Conservation (phyloP, 1,140 invertebrate genomes). For the Archivesica marissinica region DNA sequence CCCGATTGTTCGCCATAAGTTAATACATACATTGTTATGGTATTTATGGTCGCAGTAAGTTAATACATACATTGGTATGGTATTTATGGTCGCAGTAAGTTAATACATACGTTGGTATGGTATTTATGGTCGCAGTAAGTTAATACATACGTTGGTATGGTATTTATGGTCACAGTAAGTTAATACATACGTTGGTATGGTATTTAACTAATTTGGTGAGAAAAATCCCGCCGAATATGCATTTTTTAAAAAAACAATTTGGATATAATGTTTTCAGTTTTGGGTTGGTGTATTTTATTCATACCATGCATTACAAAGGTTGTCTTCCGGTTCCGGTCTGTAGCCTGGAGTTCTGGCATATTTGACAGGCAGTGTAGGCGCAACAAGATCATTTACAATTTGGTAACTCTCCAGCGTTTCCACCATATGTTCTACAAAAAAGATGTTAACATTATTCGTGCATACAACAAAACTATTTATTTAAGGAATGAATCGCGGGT, state of each 20-base stretch:
- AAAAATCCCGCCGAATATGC: neutral
- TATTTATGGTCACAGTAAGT: neutral
- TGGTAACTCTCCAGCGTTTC: conserved; percentile 51
- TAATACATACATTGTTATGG: too few species aligned
- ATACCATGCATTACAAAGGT: conserved; percentile 75
- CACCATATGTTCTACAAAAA: conserved; percentile 61
- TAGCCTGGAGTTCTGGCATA: conserved; percentile 77
- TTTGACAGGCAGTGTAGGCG: conserved; percentile 71
- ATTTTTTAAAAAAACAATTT: neutral
- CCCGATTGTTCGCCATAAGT: too few species aligned
- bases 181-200: neutral
- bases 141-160: neutral
- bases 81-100: too few species aligned
- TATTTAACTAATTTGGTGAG: too few species aligned
- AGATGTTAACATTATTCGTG: too few species aligned
- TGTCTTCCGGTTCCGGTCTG: conserved; percentile 69
- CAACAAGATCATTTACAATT: conserved; percentile 61
- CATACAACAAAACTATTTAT: too few species aligned
- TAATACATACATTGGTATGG: too few species aligned
- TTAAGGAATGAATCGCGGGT: too few species aligned
- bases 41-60: too few species aligned
- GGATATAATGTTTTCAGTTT: neutral
- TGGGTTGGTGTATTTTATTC: neutral
- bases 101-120: neutral
- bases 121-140: neutral